Evolutionary conservation across 30 jellyfish, hydroid and myxozoan species (phyloP).

Genomic region (Phacellophora camtschatica): DNA sequence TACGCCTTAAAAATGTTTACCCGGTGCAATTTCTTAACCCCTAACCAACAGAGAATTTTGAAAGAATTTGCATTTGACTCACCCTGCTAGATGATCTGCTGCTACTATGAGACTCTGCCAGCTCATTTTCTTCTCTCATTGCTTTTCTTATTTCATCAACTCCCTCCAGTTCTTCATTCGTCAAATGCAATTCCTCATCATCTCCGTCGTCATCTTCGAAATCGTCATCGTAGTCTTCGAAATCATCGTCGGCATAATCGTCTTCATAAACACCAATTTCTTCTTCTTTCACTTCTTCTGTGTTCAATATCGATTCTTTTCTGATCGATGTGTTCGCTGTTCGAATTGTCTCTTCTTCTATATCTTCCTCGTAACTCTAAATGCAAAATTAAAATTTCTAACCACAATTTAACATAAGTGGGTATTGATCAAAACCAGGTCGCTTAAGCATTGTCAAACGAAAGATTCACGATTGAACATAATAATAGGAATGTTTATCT

Average conservation of each 20-base stretch:
- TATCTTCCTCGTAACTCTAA: conserved; percentile 29
- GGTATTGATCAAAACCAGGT: background rate
- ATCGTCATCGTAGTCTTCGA: conserved; percentile 57
- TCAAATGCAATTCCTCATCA: background rate
- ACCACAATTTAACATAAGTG: background rate
- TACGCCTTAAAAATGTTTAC: too few species aligned
- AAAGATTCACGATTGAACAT: too few species aligned
- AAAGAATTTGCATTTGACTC: background rate
- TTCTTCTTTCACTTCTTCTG: conserved; percentile 63
- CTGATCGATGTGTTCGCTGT: background rate
- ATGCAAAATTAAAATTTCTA: background rate
- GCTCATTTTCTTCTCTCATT: conserved; percentile 36
- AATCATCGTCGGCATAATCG: conserved; percentile 56
- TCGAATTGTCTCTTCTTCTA: conserved; percentile 28
- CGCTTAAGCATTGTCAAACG: too few species aligned
- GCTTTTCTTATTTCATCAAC: conserved; percentile 49
- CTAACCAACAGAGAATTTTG: background rate
- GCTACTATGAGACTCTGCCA: conserved; percentile 57
- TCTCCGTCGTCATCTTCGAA: conserved; percentile 20
- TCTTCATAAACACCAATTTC: conserved; percentile 47
- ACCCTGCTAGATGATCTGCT: conserved; percentile 66
- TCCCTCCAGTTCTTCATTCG: conserved; percentile 27
- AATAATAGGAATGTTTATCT: too few species aligned
- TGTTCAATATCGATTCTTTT: conserved; percentile 39
- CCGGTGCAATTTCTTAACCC: background rate